Evolutionary conservation across 92 coral and sea anemone genomes (phyloP), one percentile per base, ranked within the genome.

Genomic region (Phenganax subtilis): DNA sequence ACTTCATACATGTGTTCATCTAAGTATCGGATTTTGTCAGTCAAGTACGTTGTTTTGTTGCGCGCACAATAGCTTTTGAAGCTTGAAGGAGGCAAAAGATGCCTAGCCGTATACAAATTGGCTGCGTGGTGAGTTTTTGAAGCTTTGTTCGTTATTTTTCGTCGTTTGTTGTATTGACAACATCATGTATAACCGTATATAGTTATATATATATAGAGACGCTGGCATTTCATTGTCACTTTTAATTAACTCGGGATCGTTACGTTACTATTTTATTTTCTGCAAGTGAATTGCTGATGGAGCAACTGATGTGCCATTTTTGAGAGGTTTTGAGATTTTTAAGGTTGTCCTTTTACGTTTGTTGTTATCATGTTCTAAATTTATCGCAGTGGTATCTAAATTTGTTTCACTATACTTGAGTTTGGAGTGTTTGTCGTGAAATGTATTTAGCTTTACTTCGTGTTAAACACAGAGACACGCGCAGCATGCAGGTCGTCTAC

Each of bases 31-130:
- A 37, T 37, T 28, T 61, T 17, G 54, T 68, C 53, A 68, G 73
- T 68, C 73, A 68, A 68, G 73, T 68, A 37, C n/a, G 2, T 68
- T 68, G 54, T 68, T 68, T 14, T 30, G 73, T 68, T 53, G 73
- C 52, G 37, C 73, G 47, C 2, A 37, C 6, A 68, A 68, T 53
- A 68, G 6, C 73, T 68, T 53, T 14, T 30, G 73, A 61, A 61
- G 20, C 11, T 12, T 27, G 51, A 37, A 37, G 47, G 47, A 37
- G 47, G 72, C 12, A 66, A 30, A 66, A 3, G 20, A 68, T 68
- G 73, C 73, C 12, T 68, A 53, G 47, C 25, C 67, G 67, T 68
- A 30, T 30, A 30, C 73, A 68, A 25, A 68, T 68, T 68, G 73
- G 73, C 37, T 68, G 73, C 15, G 54, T 68, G 73, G 73, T 68